These are phyloP conservation scores for Otolemur garnettii DNA, from an alignment of 2,113 vertebrate species.

Conservation along the genomic window DNA sequence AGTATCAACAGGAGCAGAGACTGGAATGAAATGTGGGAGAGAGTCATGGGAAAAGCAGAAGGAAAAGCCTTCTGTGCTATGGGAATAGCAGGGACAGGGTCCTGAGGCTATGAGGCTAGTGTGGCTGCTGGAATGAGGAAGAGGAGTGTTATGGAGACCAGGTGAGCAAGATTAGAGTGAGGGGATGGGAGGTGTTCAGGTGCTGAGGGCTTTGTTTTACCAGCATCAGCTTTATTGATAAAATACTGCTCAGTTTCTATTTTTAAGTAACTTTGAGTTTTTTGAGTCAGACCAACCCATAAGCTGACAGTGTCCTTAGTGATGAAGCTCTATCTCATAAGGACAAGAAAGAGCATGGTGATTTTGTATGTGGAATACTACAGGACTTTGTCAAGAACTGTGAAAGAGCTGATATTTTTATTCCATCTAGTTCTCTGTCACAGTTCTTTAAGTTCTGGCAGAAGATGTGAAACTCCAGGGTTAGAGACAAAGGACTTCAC, in stretches of 20 bases:
- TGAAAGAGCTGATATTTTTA: not conserved
- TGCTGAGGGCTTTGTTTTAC: not conserved
- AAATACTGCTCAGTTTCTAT: not conserved
- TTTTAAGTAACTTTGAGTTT: slow-evolving; percentile 24
- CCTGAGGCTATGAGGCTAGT: not conserved
- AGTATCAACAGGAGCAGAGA: not conserved
- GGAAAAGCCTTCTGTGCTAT: not conserved
- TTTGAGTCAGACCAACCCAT: not conserved
- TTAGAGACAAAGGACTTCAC: not conserved
- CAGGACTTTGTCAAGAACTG: not conserved
- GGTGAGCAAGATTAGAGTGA: no score
- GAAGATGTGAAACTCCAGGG: not conserved
- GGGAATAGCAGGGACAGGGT: not conserved
- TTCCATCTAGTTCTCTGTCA: not conserved
- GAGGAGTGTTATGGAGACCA: not conserved
- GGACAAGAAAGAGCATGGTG: not conserved
- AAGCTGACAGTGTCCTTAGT: not conserved
- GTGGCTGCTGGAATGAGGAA: not conserved
- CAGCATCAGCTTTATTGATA: not conserved
- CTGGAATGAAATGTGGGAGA: not conserved
- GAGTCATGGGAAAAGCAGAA: not conserved
- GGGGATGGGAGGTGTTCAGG: not conserved
- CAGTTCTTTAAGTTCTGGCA: not conserved
- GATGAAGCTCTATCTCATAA: not conserved
- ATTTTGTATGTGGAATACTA: not conserved